Evolutionary conservation across 2,888 invertebrate genomes (phyloP).

Genomic region (Gryllus longicercus): DNA sequence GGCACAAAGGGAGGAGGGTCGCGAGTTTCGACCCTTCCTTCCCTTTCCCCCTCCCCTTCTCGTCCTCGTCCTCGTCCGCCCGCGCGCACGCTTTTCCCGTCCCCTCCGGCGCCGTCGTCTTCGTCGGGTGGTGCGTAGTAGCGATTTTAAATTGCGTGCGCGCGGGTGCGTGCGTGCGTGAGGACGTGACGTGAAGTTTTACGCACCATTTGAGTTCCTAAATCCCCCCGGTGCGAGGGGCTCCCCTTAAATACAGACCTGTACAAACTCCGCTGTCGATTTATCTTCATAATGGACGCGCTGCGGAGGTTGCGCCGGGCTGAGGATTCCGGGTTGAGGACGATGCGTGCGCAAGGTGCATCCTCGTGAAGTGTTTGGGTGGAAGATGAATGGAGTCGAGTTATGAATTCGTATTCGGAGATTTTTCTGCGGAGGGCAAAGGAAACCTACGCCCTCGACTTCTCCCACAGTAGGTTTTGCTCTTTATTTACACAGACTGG

Average conservation of each 20-base stretch:
- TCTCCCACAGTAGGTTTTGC: too few species aligned
- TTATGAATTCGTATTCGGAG: too few species aligned
- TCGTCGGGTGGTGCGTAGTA: slow-evolving; percentile 24
- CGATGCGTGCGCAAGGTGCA: not conserved
- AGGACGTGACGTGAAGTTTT: slow-evolving; percentile 30
- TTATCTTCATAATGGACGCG: slow-evolving; percentile 5
- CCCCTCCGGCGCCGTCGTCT: not conserved
- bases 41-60: not conserved
- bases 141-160: slow-evolving; percentile 32
- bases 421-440: too few species aligned
- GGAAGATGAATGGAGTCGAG: too few species aligned
- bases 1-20: slow-evolving; percentile 19
- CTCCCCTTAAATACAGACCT: slow-evolving; percentile 19
- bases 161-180: slow-evolving; percentile 30
- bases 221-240: slow-evolving; percentile 23
- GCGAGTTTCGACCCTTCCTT: not conserved
- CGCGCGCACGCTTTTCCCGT: not conserved
- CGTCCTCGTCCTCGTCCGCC: not conserved
- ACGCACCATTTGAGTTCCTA: slow-evolving; percentile 31
- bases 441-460: too few species aligned
- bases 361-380: not conserved
- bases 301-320: not conserved
- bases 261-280: slow-evolving; percentile 17
- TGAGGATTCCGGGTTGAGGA: not conserved
- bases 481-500: too few species aligned